Conservation (phyloP, 2,888 invertebrate genomes). For the Athalia rosae region DNA sequence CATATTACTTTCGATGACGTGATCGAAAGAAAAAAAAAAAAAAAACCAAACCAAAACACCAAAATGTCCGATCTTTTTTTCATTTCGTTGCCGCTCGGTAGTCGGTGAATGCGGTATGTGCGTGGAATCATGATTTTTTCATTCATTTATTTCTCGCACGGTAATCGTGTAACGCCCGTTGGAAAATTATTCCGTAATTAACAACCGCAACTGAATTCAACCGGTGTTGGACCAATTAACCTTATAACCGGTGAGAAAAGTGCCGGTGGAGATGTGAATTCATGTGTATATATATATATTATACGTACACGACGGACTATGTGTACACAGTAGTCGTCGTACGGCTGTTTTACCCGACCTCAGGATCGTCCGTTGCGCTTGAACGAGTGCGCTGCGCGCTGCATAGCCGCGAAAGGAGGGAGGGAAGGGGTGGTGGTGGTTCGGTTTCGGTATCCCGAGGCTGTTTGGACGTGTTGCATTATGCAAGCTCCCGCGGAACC, state of each 20-base stretch:
- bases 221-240: constrained; percentile 30
- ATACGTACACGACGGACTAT: background rate
- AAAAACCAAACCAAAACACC: too few species aligned
- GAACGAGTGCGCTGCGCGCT: constrained; percentile 20
- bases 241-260: constrained; percentile 30
- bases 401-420: too few species aligned
- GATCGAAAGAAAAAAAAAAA: too few species aligned
- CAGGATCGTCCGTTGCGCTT: constrained; percentile 32
- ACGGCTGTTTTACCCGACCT: background rate
- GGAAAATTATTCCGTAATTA: constrained; percentile 39
- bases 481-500: constrained; percentile 3
- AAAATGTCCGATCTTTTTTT: too few species aligned
- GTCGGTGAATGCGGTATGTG: too few species aligned
- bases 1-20: too few species aligned
- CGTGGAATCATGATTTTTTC: too few species aligned
- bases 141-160: background rate
- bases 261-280: background rate
- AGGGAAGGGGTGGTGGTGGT: too few species aligned
- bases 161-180: constrained; percentile 14
- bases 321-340: background rate
- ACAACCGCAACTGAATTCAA: constrained; percentile 43
- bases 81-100: too few species aligned
- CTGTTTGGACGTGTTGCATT: background rate
- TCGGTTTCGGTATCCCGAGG: background rate
- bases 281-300: background rate